These are phyloP conservation scores for Beroe forskalii DNA, from an alignment of 37 sponge, comb jelly and placozoan species.

Conservation along the genomic window DNA sequence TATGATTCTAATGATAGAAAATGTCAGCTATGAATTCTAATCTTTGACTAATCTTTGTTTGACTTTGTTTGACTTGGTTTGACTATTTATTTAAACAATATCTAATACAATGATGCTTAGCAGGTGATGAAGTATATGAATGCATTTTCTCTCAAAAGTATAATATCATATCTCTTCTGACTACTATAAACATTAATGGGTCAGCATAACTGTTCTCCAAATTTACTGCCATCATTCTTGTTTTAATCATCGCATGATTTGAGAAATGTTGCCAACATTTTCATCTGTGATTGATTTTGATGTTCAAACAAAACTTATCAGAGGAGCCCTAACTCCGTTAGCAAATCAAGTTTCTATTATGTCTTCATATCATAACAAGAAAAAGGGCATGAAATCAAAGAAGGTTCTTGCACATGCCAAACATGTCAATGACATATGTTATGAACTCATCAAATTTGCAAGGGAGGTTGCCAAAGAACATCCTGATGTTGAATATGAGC, in stretches of 20 bases:
- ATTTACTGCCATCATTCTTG: too few relatives aligned
- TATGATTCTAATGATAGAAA: too few relatives aligned
- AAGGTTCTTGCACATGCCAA: slow-evolving; percentile 14
- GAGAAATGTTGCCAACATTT: slow-evolving; percentile 7
- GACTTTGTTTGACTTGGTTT: too few relatives aligned
- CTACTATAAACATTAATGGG: too few relatives aligned
- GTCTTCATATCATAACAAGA: slow-evolving; percentile 44
- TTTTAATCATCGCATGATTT: not conserved
- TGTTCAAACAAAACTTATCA: slow-evolving; percentile 20
- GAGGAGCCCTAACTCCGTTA: slow-evolving; percentile 14
- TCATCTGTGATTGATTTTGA: slow-evolving; percentile 52
- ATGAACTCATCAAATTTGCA: slow-evolving; percentile 26
- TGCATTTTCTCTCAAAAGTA: too few relatives aligned
- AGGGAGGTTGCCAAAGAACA: slow-evolving; percentile 51
- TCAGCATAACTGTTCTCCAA: too few relatives aligned
- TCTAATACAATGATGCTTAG: too few relatives aligned
- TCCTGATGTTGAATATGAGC: slow-evolving; percentile 38
- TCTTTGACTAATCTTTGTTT: too few relatives aligned
- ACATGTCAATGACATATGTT: slow-evolving; percentile 23
- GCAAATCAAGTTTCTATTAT: slow-evolving; percentile 34
- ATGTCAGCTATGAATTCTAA: too few relatives aligned
- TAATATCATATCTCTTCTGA: too few relatives aligned
- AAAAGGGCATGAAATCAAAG: slow-evolving; percentile 35
- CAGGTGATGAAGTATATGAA: too few relatives aligned
- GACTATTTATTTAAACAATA: too few relatives aligned